Evolutionary conservation across 2,113 vertebrate species (phyloP), one percentile per base, ranked within the genome.

Genomic region (Grammomys surdaster): DNA sequence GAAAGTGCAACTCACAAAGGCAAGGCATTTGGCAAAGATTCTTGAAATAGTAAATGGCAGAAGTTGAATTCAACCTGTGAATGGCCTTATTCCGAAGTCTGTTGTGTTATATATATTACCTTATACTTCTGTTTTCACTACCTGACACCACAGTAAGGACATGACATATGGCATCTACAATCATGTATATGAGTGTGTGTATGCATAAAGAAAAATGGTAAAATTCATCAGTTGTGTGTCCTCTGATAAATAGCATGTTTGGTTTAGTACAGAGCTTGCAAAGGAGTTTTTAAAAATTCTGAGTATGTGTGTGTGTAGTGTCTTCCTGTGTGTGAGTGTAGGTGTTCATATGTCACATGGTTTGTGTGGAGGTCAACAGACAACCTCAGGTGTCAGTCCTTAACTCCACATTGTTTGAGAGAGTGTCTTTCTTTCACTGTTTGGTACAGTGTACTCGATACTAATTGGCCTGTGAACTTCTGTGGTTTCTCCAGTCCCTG

Each of bases 81-180:
- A 20, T 36, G 17, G 5, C 26, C 70, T 12, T 10, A 22, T 5
- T 75, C 19, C 48, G 11, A 22, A 73, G 17, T 36, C 46, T 28
- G 7, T 43, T 20, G 33, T 2, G 1, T 63, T 26, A 8, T 1
- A 8, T 1, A 3, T 8, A 58, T 58, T 43, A 28, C n/a, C 56
- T 10, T 89, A 22, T 26, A 19, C 48, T 51, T 56, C 2, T 26
- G 2, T 48, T 43, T 28, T 24, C 3, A 12, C 19, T 10, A 19
- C 40, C 19, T 22, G 3, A 33, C 11, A 40, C 16, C 31, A 22
- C 3, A 63, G 46, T 13, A 43, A 60, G 46, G 5, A 28, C 48
- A 65, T 11, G 3, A 58, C 1, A 19, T 1, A 1, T 0, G 17
- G 3, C 20, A 48, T 16, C 60, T 7, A 11, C 40, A 28, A 24